Percentiles rank a stretch among this genome's conserved stretches.
Evolutionary conservation across 2,113 vertebrate genomes (phyloP).

Genomic region (Toxotes chatareus): DNA sequence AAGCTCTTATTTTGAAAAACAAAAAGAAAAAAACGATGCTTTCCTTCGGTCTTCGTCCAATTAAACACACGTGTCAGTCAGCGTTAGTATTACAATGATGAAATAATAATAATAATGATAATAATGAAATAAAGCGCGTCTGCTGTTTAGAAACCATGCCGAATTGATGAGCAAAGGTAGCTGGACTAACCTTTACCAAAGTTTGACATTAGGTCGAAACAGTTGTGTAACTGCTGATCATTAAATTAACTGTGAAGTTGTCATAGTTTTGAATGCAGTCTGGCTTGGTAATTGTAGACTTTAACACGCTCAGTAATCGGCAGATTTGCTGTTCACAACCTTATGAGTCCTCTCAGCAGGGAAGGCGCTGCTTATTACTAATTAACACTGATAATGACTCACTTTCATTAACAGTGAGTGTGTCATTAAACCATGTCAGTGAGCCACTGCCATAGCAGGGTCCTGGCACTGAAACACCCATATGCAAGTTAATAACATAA

Average conservation of each 20-base stretch:
- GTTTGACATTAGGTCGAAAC: accelerated
- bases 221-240: not conserved
- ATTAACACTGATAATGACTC: no score
- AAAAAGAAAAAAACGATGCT: not conserved
- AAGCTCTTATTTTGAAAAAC: not conserved
- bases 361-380: no score
- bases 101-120: not conserved
- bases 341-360: no score
- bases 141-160: not conserved
- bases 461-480: no score
- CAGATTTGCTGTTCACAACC: no score
- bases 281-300: not conserved
- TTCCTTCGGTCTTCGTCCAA: not conserved
- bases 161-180: not conserved
- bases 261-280: not conserved
- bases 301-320: not conserved
- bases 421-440: no score
- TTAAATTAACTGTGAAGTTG: not conserved
- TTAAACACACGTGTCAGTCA: not conserved
- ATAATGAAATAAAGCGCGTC: not conserved
- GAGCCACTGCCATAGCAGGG: no score
- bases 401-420: no score
- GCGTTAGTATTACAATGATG: not conserved
- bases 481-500: no score
- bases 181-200: no score